Conservation (phyloP, 2,797 vertebrate species). For the Lepilemur ruficaudatus region DNA sequence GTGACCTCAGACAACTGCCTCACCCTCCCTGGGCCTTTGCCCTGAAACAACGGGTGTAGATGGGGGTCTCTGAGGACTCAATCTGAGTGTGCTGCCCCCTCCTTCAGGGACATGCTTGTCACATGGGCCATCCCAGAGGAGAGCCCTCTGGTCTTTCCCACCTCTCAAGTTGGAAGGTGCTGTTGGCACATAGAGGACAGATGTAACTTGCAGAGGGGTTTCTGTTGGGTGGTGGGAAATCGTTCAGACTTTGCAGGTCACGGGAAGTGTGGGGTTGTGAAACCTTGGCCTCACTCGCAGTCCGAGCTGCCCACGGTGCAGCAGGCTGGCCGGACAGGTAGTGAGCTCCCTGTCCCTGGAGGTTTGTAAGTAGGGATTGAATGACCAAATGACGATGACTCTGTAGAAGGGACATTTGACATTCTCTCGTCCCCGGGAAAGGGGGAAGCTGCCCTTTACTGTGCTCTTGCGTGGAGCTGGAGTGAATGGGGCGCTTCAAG, state of each 20-base stretch:
- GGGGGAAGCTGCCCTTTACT: fast-evolving
- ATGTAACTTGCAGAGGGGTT: fast-evolving
- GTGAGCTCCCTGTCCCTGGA: neutral
- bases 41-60: fast-evolving
- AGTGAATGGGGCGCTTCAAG: fast-evolving
- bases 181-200: fast-evolving
- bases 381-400: neutral
- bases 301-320: too few relatives aligned
- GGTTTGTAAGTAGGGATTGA: neutral
- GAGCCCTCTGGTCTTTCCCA: too few relatives aligned
- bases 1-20: neutral
- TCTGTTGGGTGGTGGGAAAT: neutral
- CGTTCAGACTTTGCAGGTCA: fast-evolving
- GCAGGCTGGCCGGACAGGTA: too few relatives aligned
- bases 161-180: fast-evolving
- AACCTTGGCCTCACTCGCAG: fast-evolving
- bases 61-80: neutral
- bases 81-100: fast-evolving
- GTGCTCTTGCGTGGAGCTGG: neutral
- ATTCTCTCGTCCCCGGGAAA: neutral
- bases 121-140: fast-evolving
- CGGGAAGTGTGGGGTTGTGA: fast-evolving
- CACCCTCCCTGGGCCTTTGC: neutral
- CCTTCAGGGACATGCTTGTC: neutral
- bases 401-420: neutral